Base-by-base conservation (phyloP, 2,888 invertebrate species). In the Acholoe squamosa region DNA sequence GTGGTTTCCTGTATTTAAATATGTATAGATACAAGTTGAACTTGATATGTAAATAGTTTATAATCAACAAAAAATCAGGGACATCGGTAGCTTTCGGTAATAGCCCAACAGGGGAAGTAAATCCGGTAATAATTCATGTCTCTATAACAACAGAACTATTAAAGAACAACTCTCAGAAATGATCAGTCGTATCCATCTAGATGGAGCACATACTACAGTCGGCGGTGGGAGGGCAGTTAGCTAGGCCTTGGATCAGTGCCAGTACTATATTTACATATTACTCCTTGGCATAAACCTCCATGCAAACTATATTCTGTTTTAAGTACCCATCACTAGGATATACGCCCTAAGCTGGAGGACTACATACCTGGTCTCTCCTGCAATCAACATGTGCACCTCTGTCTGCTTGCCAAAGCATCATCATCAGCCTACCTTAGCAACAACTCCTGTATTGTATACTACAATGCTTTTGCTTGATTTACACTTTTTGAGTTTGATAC, bases 391-490 rank as follows among this genome's bases (percentile, higher is more conserved):
- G 25, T 28, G 71, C 71, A 14, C 71, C 25, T 28, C 71, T 7
- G 3, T 28, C n/a, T 12, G n/a, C 61, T 61, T 12, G 12, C 61
- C 61, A n/a, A 61, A n/a, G 61, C 61, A 19, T 61, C 22, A 19
- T 61, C 22, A 61, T 25, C 71, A 5, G 28, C 25, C 71, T 71
- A 71, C 71, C 71, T 71, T 25, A 28, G 31, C 71, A 14, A 25
- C 71, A 28, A 28, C 28, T 28, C 19, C 61, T 71, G 71, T 25
- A 71, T 61, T 10, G 10, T 71, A 71, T 25, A 71, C 71, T 71
- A 71, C 71, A 71, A 71, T 71, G 71, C 71, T 71, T 71, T 71
- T 71, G 71, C 71, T 71, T 71, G 71, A 71, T 71, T 71, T 71
- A 71, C 71, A 71, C 71, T 71, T 71, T 31, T 28, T 14, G 31